Base-by-base conservation (phyloP, 2,797 vertebrate genomes). In the Gymnothorax reevesii region DNA sequence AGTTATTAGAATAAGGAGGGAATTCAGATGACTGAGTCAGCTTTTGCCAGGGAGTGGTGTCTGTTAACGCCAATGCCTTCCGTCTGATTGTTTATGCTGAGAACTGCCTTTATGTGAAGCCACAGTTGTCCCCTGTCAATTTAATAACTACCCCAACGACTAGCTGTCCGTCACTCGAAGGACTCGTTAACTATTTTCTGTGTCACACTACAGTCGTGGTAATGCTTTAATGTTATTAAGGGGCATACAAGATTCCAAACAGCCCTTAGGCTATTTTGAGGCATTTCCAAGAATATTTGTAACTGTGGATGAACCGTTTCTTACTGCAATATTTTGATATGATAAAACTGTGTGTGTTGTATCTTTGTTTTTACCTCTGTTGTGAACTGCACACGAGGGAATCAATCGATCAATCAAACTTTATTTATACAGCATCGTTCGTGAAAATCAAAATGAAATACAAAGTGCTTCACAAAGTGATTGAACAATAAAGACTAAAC, bases 61-160 rank as follows among this genome's bases (percentile, higher is more conserved):
- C 75, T 79, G 75, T 33, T 49, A 84, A 62, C 25, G 64, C 4
- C 27, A 84, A 60, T 64, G 27, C 17, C 33, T 66, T 64, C 49
- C 4, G 7, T 17, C 83, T 49, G 17, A 60, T 84, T 17, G 62
- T 4, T 4, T 84, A 62, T 66, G 42, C 33, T 60, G 83, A 42
- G 57, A 57, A 15, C 25, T 83, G 54, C 22, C 82, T 83, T 83
- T 25, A n/a, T 60, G 82, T 84, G 57, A 60, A 62, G 25, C 27
- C 22, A 57, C 82, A 64, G 59, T 49, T 84, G 25, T 84, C 25
- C 83, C 60, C n/a, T 84, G 83, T 84, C 59, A 84, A 84, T 60
- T 52, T 7, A 33, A 64, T 84, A 62, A 60, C 20, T 84, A 62
- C 60, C 57, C 57, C 59, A 62, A 49, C 64, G 22, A 12, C 83